phyloP scores from a whole-genome alignment of 1,140 invertebrate species.

The Brachionus calyciflorus region DNA sequence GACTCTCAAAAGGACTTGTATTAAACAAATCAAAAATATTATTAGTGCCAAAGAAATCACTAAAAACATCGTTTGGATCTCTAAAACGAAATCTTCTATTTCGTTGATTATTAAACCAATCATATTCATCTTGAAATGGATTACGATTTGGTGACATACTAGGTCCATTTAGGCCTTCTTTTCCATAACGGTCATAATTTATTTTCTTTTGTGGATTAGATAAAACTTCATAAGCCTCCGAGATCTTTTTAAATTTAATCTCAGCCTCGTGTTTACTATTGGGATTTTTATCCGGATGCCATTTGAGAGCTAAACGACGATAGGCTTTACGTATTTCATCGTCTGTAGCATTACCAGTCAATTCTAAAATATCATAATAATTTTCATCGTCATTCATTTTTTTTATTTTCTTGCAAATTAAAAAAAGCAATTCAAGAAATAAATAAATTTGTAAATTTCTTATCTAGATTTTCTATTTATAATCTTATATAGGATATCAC shows the following conservation, averaged over 20 bases:
- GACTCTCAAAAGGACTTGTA: not conserved
- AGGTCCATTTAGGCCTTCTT: constrained; percentile 46
- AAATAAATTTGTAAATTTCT: too few relatives aligned
- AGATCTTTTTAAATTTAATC: constrained; percentile 60
- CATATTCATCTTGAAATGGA: not conserved
- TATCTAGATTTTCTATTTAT: too few relatives aligned
- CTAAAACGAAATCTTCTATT: not conserved
- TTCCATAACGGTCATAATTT: constrained; percentile 32
- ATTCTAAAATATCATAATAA: constrained; percentile 26
- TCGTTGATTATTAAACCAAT: not conserved
- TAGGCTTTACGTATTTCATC: constrained; percentile 64
- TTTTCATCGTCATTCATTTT: constrained; percentile 21
- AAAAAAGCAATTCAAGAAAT: too few relatives aligned
- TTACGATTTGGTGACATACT: not conserved
- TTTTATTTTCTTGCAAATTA: too few relatives aligned
- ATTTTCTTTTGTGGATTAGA: not conserved
- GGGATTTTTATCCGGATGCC: constrained; percentile 25
- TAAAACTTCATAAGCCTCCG: constrained; percentile 36
- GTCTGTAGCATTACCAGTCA: not conserved
- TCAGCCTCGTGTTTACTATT: constrained; percentile 71
- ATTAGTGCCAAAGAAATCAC: not conserved
- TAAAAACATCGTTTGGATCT: constrained; percentile 29
- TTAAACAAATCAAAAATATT: constrained; percentile 11
- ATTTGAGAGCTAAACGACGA: constrained; percentile 74
- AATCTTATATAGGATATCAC: too few relatives aligned